These are phyloP conservation scores for Balanococcus diminutus DNA, from an alignment of 2,888 invertebrate species.

Conservation along the genomic window DNA sequence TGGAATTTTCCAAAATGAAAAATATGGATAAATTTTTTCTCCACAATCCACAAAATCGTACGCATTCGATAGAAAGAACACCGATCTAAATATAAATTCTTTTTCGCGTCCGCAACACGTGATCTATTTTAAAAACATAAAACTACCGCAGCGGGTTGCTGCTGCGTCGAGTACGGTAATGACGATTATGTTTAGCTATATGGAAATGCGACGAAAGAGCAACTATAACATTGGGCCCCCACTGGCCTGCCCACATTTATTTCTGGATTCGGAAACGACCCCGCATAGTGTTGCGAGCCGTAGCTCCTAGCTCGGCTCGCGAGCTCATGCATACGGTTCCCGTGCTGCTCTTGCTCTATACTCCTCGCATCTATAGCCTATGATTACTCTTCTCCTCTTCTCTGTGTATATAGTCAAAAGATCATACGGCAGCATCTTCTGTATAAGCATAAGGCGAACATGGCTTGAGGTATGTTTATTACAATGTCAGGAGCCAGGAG, in stretches of 20 bases:
- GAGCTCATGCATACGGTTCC: background rate
- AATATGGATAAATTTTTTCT: too few relatives aligned
- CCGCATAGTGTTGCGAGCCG: slow-evolving; percentile 39
- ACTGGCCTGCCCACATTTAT: slow-evolving; percentile 54
- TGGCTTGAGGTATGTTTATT: background rate
- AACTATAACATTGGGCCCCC: slow-evolving; percentile 50
- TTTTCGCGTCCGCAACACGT: slow-evolving; percentile 53
- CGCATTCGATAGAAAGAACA: background rate
- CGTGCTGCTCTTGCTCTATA: too few relatives aligned
- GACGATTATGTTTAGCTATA: slow-evolving; percentile 32
- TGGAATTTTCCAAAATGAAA: background rate
- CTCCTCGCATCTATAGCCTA: background rate
- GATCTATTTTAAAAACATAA: slow-evolving; percentile 53
- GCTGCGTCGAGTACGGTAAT: slow-evolving; percentile 25
- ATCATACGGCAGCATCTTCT: background rate
- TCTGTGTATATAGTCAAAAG: background rate
- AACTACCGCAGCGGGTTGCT: slow-evolving; percentile 51
- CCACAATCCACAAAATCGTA: background rate
- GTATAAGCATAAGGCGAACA: background rate
- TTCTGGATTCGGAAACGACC: slow-evolving; percentile 53
- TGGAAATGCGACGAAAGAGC: slow-evolving; percentile 14
- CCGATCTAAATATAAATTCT: slow-evolving; percentile 51
- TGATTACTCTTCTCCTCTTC: too few relatives aligned
- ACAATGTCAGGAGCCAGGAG: too few relatives aligned
- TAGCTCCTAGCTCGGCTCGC: background rate